A percentile compares a stretch with the other conserved stretches of the same genome.
Conservation (phyloP, 2,113 vertebrate genomes). For the Lates calcarifer region DNA sequence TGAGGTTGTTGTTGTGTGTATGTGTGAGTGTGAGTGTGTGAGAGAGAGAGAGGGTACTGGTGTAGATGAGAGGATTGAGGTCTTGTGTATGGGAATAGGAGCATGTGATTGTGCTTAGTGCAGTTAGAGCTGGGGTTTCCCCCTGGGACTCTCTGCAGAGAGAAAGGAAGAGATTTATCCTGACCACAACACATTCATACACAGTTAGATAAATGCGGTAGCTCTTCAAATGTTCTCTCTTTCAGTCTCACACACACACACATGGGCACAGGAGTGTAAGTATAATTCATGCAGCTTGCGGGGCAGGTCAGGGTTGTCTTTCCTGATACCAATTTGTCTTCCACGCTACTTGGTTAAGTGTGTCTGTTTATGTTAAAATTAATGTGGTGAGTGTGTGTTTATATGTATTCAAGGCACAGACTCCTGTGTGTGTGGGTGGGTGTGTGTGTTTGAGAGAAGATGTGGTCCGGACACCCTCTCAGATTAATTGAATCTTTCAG, state of each 20-base stretch:
- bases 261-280: conserved; percentile 21
- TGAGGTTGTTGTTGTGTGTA: conserved; percentile 18
- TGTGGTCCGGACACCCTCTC: conserved; percentile 56
- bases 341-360: conserved; percentile 45
- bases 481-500: conserved; percentile 82
- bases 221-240: conserved; percentile 60
- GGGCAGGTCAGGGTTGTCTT: conserved; percentile 54
- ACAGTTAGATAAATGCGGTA: conserved; percentile 69
- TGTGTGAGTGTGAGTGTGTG: conserved; percentile 3
- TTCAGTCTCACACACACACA: conserved; percentile 4
- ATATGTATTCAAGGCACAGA: conserved; percentile 64
- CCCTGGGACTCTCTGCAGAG: conserved; percentile 62
- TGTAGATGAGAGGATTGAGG: conserved; percentile 57
- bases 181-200: conserved; percentile 72
- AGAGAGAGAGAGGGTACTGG: background rate
- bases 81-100: conserved; percentile 67
- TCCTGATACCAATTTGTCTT: conserved; percentile 67
- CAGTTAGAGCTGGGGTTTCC: conserved; percentile 64
- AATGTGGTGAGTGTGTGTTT: conserved; percentile 68
- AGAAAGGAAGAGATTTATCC: conserved; percentile 71
- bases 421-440: conserved; percentile 8
- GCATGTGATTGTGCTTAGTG: conserved; percentile 80
- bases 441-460: conserved; percentile 18
- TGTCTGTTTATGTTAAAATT: conserved; percentile 72
- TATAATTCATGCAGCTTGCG: conserved; percentile 59